Conservation (phyloP, 2,888 invertebrate genomes). For the Acronicta psi region DNA sequence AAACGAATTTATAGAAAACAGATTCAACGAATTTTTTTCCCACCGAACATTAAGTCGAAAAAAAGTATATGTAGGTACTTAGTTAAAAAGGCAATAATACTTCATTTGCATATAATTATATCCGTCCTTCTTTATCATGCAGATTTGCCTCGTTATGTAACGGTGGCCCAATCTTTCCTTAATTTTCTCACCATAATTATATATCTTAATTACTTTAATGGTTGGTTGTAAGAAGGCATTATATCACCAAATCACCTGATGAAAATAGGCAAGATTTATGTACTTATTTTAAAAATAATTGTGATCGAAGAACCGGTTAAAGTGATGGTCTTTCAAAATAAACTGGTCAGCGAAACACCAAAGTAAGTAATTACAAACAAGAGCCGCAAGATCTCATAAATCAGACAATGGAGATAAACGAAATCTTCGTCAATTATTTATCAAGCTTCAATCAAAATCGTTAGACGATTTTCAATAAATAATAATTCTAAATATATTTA, state of each 20-base stretch:
- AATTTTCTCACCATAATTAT: slow-evolving; percentile 46
- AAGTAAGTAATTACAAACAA: slow-evolving; percentile 12
- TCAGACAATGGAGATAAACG: slow-evolving; percentile 1
- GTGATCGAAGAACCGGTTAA: too few species aligned
- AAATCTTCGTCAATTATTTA: slow-evolving; percentile 10
- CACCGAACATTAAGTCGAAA: slow-evolving; percentile 7
- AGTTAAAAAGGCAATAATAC: slow-evolving; percentile 42
- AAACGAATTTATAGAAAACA: too few species aligned
- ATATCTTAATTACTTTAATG: too few species aligned
- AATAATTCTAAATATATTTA: slow-evolving; percentile 43
- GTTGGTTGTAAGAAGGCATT: too few species aligned
- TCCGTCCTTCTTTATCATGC: slow-evolving; percentile 42
- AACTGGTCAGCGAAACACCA: slow-evolving; percentile 6
- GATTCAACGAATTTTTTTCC: too few species aligned
- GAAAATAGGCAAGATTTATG: background rate
- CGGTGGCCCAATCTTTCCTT: slow-evolving; percentile 32
- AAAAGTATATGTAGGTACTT: slow-evolving; percentile 17
- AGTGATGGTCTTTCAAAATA: background rate
- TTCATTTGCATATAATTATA: slow-evolving; percentile 46
- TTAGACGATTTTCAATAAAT: slow-evolving; percentile 29
- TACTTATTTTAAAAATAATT: too few species aligned
- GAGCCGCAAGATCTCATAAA: background rate
- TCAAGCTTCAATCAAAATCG: slow-evolving; percentile 26
- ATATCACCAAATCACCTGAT: too few species aligned
- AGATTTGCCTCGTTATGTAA: slow-evolving; percentile 46